phyloP scores from a whole-genome alignment of 2,113 vertebrate species.

The Cyprinodon tularosa region DNA sequence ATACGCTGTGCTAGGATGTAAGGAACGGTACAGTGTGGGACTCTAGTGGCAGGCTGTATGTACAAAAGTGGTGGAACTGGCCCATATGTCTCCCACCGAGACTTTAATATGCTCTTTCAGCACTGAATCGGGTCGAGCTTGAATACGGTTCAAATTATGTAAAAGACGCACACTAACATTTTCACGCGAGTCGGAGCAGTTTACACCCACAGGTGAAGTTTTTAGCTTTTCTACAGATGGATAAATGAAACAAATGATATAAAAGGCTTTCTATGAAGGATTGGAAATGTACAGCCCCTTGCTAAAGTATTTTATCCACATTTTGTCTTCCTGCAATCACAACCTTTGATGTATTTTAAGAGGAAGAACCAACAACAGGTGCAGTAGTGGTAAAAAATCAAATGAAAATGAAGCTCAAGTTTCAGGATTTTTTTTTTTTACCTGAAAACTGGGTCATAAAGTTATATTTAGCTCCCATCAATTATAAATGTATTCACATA shows the following conservation, averaged over 20 bases:
- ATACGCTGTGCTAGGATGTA: constrained; percentile 74
- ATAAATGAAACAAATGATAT: constrained; percentile 28
- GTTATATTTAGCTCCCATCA: background rate
- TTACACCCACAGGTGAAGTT: constrained; percentile 29
- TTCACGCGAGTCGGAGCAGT: constrained; percentile 11
- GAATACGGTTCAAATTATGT: constrained; percentile 60
- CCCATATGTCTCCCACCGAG: constrained; percentile 35
- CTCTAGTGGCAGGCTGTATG: constrained; percentile 68
- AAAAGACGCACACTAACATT: constrained; percentile 49
- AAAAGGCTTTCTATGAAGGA: background rate
- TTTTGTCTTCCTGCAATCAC: background rate
- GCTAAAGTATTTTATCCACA: background rate
- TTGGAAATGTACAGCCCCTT: constrained; percentile 22
- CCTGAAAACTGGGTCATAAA: too few species aligned
- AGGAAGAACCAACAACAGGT: background rate
- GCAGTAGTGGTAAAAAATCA: too few species aligned
- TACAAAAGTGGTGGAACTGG: constrained; percentile 63
- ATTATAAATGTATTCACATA: background rate
- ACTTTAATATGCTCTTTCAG: constrained; percentile 64
- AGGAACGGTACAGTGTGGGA: constrained; percentile 69
- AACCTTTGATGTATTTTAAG: background rate
- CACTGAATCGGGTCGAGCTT: constrained; percentile 47
- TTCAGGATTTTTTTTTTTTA: background rate
- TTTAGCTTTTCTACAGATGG: constrained; percentile 54
- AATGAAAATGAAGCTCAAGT: background rate